phyloP scores from a whole-genome alignment of 2,113 vertebrate genomes.

The Lepisosteus oculatus region DNA sequence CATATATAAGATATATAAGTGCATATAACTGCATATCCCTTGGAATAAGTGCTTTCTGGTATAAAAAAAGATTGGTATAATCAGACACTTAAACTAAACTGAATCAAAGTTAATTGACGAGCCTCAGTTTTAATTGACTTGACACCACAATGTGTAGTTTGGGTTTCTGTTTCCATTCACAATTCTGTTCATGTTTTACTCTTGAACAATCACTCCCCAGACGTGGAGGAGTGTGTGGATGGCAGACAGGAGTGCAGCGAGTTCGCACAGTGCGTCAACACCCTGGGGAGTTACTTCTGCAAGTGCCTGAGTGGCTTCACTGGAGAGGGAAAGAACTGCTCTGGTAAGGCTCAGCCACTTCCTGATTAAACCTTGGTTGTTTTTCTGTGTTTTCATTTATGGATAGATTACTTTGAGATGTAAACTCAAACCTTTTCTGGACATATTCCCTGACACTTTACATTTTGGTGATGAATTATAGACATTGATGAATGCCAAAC shows the following conservation, averaged over 20 bases:
- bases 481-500: conserved; percentile 79
- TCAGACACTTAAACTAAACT: too few relatives aligned
- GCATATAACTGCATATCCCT: too few relatives aligned
- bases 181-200: background rate
- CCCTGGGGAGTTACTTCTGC: conserved; percentile 61
- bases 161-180: conserved; percentile 22
- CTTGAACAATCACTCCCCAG: conserved; percentile 31
- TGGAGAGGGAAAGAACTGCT: conserved; percentile 69
- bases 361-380: background rate
- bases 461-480: conserved; percentile 80
- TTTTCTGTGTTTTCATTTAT: too few relatives aligned
- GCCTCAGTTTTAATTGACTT: too few relatives aligned
- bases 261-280: conserved; percentile 67
- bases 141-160: conserved; percentile 1
- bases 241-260: conserved; percentile 55
- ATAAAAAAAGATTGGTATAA: too few relatives aligned
- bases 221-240: conserved; percentile 68
- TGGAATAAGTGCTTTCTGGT: too few relatives aligned
- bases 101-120: too few relatives aligned
- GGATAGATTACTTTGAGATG: background rate
- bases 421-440: conserved; percentile 19
- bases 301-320: conserved; percentile 66
- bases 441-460: conserved; percentile 66
- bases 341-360: conserved; percentile 52
- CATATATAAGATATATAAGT: too few relatives aligned